A percentile compares a stretch with the other conserved stretches of the same genome.
Evolutionary conservation across 2,888 invertebrate genomes (phyloP).

Genomic region (Coelopa pilipes): DNA sequence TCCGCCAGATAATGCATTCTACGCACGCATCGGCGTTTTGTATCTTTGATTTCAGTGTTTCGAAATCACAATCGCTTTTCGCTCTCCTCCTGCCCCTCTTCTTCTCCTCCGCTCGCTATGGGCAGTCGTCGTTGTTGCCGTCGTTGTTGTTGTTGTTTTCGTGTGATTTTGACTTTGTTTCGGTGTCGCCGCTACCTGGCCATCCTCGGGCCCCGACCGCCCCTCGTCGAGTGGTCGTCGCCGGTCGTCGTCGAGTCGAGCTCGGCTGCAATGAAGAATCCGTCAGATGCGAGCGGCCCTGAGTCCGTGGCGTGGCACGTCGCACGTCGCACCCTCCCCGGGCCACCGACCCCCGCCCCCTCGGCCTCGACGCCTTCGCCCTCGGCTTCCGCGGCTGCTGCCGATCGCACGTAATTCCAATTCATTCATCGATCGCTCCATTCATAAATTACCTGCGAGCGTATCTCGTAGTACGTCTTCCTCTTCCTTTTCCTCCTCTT

Average conservation of each 20-base stretch:
- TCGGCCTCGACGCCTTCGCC: not conserved
- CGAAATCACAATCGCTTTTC: constrained; percentile 37
- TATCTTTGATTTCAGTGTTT: constrained; percentile 48
- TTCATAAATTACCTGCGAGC: constrained; percentile 38
- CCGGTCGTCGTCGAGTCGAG: constrained; percentile 13
- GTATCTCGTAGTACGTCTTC: constrained; percentile 14
- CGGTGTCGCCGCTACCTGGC: not conserved
- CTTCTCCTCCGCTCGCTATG: not conserved
- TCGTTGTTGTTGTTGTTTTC: not conserved
- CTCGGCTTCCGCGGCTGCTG: not conserved
- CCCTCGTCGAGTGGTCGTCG: not conserved
- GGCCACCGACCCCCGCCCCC: not conserved
- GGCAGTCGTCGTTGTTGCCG: too few species aligned
- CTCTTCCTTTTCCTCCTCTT: not conserved
- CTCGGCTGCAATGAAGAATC: constrained; percentile 2
- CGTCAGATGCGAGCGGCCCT: not conserved
- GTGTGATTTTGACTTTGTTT: not conserved
- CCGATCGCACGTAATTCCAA: constrained; percentile 54
- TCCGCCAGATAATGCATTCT: constrained; percentile 59
- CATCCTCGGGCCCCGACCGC: not conserved
- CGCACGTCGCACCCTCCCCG: not conserved
- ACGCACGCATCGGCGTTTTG: constrained; percentile 64
- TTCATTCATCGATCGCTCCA: constrained; percentile 55
- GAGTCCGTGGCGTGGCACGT: not conserved
- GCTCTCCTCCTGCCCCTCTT: constrained; percentile 9